These are phyloP conservation scores for Eubasilissa splendida DNA, from an alignment of 2,888 invertebrate species.

Conservation along the genomic window DNA sequence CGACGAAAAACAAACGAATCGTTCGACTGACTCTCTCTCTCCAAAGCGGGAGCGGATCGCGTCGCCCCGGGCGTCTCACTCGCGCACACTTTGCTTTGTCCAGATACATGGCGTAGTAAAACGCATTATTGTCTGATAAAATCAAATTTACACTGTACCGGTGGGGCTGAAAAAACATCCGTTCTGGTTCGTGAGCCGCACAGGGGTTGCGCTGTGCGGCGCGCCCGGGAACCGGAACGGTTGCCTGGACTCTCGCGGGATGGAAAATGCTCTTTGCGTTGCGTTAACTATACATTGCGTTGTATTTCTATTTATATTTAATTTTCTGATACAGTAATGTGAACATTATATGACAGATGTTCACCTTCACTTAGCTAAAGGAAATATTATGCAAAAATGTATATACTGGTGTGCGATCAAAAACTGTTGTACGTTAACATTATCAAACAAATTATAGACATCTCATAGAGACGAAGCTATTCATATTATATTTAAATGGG, in stretches of 20 bases:
- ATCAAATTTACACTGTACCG: slow-evolving; percentile 52
- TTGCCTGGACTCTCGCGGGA: slow-evolving; percentile 16
- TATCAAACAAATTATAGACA: no score
- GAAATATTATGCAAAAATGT: no score
- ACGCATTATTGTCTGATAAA: slow-evolving; percentile 56
- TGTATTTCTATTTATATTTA: no score
- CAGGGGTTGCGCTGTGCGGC: not conserved
- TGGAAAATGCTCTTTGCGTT: slow-evolving; percentile 9
- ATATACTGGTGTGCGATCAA: no score
- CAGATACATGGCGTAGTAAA: slow-evolving; percentile 49
- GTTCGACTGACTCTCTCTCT: not conserved
- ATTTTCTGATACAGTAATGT: no score
- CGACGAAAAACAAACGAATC: slow-evolving; percentile 34
- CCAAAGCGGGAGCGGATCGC: slow-evolving; percentile 7
- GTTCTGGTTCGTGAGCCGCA: slow-evolving; percentile 33
- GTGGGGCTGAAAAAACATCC: slow-evolving; percentile 44
- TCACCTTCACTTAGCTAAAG: no score
- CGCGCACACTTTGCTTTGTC: slow-evolving; percentile 45
- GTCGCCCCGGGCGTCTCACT: slow-evolving; percentile 6
- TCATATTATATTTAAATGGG: no score
- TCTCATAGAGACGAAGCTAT: no score
- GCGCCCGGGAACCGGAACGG: slow-evolving; percentile 27
- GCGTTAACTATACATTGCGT: not conserved
- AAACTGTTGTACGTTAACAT: no score
- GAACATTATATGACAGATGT: no score